A percentile compares a stretch with the other conserved stretches of the same genome.
Evolutionary conservation across 2,113 vertebrate genomes (phyloP).

Genomic region (Marmota monax): DNA sequence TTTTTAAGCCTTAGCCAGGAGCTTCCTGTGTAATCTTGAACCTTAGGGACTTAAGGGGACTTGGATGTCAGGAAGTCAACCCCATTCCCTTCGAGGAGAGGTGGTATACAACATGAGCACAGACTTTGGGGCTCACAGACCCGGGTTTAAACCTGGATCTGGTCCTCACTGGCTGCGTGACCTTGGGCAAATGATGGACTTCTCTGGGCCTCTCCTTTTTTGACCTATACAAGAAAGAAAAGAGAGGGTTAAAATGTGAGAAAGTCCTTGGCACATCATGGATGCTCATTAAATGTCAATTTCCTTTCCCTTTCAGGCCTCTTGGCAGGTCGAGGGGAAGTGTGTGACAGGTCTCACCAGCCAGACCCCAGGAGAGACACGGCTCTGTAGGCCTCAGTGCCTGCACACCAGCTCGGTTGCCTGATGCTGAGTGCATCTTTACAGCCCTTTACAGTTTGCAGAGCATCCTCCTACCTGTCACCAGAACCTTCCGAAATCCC

Average conservation of each 20-base stretch:
- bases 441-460: background rate
- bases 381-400: background rate
- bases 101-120: background rate
- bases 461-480: background rate
- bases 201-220: constrained; percentile 53
- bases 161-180: background rate
- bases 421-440: background rate
- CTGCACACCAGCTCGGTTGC: background rate
- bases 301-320: constrained; percentile 78
- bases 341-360: constrained; percentile 72
- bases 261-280: constrained; percentile 62
- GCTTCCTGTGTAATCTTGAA: constrained; percentile 37
- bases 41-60: background rate
- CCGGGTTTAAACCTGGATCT: background rate
- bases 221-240: background rate
- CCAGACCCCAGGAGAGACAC: constrained; percentile 40
- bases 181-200: background rate
- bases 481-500: background rate
- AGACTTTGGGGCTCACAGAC: background rate
- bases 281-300: constrained; percentile 77
- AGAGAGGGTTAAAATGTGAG: constrained; percentile 69
- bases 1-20: constrained; percentile 9
- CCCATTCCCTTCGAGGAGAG: background rate
- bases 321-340: constrained; percentile 75
- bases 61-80: background rate